Percentiles rank a stretch among this genome's conserved stretches.
These are phyloP conservation scores for Lasioglossum baleicum DNA, from an alignment of 1,140 invertebrate genomes.

Conservation along the genomic window DNA sequence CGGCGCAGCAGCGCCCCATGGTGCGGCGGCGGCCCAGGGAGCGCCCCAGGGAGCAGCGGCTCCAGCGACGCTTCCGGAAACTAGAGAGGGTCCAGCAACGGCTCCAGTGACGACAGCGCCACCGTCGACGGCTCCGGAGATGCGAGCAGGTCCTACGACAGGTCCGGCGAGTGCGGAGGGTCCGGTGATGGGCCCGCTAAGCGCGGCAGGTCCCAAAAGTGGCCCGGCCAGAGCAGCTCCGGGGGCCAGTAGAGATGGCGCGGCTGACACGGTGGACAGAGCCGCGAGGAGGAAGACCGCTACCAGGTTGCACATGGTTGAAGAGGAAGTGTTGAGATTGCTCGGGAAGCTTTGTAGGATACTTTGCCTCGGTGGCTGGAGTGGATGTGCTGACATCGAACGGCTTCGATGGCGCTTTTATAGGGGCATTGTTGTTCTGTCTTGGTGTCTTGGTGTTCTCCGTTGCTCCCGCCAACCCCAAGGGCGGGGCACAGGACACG, in stretches of 20 bases:
- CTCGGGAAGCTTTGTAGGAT: conserved; percentile 16
- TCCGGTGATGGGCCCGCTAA: conserved; percentile 69
- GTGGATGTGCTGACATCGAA: conserved; percentile 68
- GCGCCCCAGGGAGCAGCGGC: conserved; percentile 12
- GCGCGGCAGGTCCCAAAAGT: conserved; percentile 65
- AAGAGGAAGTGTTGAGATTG: conserved; percentile 15
- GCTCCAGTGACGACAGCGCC: conserved; percentile 76
- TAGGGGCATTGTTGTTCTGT: conserved; percentile 62
- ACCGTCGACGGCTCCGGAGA: conserved; percentile 76
- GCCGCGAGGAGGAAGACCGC: conserved; percentile 65
- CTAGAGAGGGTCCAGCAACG: conserved; percentile 74
- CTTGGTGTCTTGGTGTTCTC: conserved; percentile 23
- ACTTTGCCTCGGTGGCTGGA: conserved; percentile 52
- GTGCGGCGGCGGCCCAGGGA: conserved; percentile 7
- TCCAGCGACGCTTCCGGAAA: conserved; percentile 73
- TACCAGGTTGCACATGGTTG: conserved; percentile 67
- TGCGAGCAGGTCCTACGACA: conserved; percentile 70
- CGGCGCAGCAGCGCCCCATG: neutral
- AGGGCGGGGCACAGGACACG: conserved; percentile 75
- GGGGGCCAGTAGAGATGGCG: conserved; percentile 69
- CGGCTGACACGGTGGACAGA: conserved; percentile 68
- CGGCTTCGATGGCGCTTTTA: conserved; percentile 69
- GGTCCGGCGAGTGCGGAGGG: conserved; percentile 71
- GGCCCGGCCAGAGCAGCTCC: conserved; percentile 69
- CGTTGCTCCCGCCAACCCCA: conserved; percentile 67